Percentiles rank a stretch among this genome's conserved stretches.
phyloP scores from a whole-genome alignment of 2,888 invertebrate species.

The Oxystoma pomonae region DNA sequence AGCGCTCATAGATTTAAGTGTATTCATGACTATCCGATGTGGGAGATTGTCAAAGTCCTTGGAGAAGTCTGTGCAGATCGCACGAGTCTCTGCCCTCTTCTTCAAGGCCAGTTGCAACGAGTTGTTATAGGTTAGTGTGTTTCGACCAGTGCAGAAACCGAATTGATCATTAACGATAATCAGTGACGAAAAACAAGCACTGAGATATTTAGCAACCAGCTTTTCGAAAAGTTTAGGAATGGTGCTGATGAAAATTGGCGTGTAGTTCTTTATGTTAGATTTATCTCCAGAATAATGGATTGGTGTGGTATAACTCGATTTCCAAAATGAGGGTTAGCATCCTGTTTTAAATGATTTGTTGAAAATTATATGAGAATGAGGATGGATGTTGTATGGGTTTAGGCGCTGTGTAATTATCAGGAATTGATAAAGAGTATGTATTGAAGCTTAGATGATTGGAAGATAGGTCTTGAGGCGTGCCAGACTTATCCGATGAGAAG shows the following conservation, averaged over 20 bases:
- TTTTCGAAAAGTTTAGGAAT: background rate
- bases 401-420: too few relatives aligned
- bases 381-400: too few relatives aligned
- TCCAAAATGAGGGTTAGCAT: background rate
- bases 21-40: background rate
- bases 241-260: background rate
- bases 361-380: conserved; percentile 3
- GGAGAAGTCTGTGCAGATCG: background rate
- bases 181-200: background rate
- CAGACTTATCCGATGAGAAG: too few relatives aligned
- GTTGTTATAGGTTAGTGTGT: background rate
- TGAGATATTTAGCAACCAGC: background rate
- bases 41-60: background rate
- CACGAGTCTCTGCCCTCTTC: background rate
- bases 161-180: background rate
- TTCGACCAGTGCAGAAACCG: background rate
- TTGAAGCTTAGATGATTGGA: too few relatives aligned
- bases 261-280: background rate
- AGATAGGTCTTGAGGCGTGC: too few relatives aligned
- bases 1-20: background rate
- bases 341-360: background rate
- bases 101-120: background rate
- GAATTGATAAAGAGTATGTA: too few relatives aligned
- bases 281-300: background rate
- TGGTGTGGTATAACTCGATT: background rate